A percentile compares a stretch with the other conserved stretches of the same genome.
Evolutionary conservation across 2,113 vertebrate genomes (phyloP).

Genomic region (Microtus richardsoni): DNA sequence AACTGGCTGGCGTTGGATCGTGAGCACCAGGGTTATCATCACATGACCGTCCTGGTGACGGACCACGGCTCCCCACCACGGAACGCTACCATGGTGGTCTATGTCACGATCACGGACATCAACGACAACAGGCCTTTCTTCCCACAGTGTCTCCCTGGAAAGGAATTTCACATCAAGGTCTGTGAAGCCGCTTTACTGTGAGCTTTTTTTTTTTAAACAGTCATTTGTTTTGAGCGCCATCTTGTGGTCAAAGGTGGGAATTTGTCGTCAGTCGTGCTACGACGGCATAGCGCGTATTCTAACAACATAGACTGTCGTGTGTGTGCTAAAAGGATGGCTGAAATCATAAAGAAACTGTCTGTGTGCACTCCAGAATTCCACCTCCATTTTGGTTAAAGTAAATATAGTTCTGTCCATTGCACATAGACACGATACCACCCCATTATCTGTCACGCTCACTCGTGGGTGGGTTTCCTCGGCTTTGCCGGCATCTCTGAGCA

Average conservation of each 20-base stretch:
- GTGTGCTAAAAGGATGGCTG: neutral
- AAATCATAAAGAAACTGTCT: neutral
- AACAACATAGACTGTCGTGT: neutral
- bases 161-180: conserved; percentile 89
- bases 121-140: conserved; percentile 93
- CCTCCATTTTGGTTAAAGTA: neutral
- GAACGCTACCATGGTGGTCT: conserved; percentile 87
- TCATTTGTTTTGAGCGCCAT: conserved; percentile 79
- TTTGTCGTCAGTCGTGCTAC: neutral
- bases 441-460: neutral
- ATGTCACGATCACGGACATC: conserved; percentile 89
- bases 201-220: neutral
- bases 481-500: neutral
- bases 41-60: conserved; percentile 89
- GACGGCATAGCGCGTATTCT: neutral
- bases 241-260: conserved; percentile 78
- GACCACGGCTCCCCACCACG: conserved; percentile 91
- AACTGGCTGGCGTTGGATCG: conserved; percentile 92
- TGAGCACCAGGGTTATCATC: conserved; percentile 90
- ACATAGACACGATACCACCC: neutral
- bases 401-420: neutral
- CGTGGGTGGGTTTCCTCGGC: fast-evolving
- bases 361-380: neutral
- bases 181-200: neutral
- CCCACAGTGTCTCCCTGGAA: conserved; percentile 85